phyloP scores from a whole-genome alignment of 2,888 invertebrate species.

The Mesorhabditis spiculigera region DNA sequence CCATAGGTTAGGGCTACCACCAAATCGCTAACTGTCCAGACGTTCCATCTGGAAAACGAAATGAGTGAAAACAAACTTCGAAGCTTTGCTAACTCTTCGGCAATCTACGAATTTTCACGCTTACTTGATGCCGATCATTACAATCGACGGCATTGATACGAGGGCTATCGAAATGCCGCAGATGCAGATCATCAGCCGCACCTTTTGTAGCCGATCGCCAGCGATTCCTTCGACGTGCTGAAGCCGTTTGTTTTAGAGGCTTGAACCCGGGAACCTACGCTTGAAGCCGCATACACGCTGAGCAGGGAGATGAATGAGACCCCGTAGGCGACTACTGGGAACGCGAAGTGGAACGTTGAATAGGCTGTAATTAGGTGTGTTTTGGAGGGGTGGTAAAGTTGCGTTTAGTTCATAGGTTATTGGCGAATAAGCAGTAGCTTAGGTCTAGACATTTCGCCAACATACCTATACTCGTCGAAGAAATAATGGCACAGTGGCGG shows the following conservation, averaged over 20 bases:
- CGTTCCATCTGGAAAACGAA: not conserved
- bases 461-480: slow-evolving; percentile 13
- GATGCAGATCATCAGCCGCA: not conserved
- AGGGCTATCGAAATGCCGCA: slow-evolving; percentile 15
- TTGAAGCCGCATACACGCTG: slow-evolving; percentile 11
- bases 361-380: not conserved
- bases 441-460: not conserved
- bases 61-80: not conserved
- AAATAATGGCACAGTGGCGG: slow-evolving; percentile 16
- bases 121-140: slow-evolving; percentile 15
- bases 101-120: not conserved
- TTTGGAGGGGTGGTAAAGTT: too few species aligned
- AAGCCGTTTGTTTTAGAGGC: too few species aligned
- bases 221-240: slow-evolving; percentile 3
- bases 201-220: not conserved
- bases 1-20: slow-evolving; percentile 3
- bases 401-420: too few species aligned
- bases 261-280: slow-evolving; percentile 3
- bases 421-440: not conserved
- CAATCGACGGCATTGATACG: slow-evolving; percentile 11
- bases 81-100: not conserved
- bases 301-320: slow-evolving; percentile 13
- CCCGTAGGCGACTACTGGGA: slow-evolving; percentile 11
- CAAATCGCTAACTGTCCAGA: slow-evolving; percentile 2
- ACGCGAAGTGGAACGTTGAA: slow-evolving; percentile 17